Base-by-base conservation (phyloP, 2,888 invertebrate genomes). In the Oligia fasciuncula region DNA sequence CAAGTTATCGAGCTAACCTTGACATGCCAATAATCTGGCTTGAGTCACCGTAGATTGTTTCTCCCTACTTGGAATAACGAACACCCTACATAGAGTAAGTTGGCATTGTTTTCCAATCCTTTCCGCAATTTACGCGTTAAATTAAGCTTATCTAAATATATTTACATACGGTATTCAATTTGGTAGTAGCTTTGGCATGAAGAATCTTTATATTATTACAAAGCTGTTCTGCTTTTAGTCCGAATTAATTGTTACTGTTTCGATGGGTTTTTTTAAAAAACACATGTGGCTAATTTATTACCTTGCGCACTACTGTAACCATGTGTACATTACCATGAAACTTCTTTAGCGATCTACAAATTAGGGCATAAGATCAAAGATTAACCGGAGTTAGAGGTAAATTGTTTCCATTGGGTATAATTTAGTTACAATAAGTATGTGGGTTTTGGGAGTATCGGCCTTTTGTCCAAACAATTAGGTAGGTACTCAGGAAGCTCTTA, bases 31-130 rank as follows among this genome's bases (percentile, higher is more conserved):
- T 76, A 74, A 76, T 77, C 14, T 71, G 43, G 68, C 76, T 68
- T 85, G 80, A 83, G 73, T 82, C 79, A 85, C 80, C 49, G 74
- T 70, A 63, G 43, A 74, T 74, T 76, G 76, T 77, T 70, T 62
- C 62, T 76, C 73, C 85, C 19, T 77, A 74, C 46, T 72, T 73
- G 69, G 82, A 66, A 60, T 72, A 87, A 73, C 54, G 76, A 74
- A 79, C 51, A 77, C 78, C 77, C 57, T 85, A 83, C 51, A 74
- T 62, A 79, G 79, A 76, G 70, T 71, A 57, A 40, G 70, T 29
- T 60, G 60, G 69, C 72, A 83, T 88, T 83, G 86, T 88, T 76
- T 85, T 73, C 71, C 57, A 46, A 51, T 79, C 63, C 62, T 74
- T 83, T 71, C 71, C 63, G 71, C 49, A 60, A 73, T 73, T 66